phyloP scores from a whole-genome alignment of 2,113 vertebrate genomes.

The Amazona guildingii region DNA sequence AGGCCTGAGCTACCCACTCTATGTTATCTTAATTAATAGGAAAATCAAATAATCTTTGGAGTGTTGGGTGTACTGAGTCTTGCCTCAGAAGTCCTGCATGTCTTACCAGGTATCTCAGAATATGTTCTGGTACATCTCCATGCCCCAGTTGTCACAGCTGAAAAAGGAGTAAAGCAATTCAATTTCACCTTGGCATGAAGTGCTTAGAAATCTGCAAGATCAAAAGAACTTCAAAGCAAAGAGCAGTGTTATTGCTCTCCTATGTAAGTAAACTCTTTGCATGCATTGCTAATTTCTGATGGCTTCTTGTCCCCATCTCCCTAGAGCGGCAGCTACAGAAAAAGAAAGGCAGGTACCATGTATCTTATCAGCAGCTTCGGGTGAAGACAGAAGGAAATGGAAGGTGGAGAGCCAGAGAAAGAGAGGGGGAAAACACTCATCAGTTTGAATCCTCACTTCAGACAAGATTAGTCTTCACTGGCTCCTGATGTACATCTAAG shows the following conservation, averaged over 20 bases:
- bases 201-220: not conserved
- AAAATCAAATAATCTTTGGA: not conserved
- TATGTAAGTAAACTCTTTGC: not conserved
- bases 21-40: not conserved
- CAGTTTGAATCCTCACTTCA: not conserved
- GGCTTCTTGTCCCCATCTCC: not conserved
- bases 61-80: accelerated
- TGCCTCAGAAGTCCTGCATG: not conserved
- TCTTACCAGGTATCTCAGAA: not conserved
- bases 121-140: not conserved
- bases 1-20: not conserved
- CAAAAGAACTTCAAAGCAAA: not conserved
- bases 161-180: not conserved
- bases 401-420: not conserved
- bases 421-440: not conserved
- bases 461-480: not conserved
- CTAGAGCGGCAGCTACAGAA: not conserved
- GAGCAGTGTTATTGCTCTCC: not conserved
- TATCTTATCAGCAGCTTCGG: not conserved
- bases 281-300: not conserved
- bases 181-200: not conserved
- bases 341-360: not conserved
- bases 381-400: not conserved
- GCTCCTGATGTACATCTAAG: not conserved
- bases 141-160: not conserved